These are phyloP conservation scores for Lasius platythorax DNA, from an alignment of 2,888 invertebrate genomes.

Conservation along the genomic window DNA sequence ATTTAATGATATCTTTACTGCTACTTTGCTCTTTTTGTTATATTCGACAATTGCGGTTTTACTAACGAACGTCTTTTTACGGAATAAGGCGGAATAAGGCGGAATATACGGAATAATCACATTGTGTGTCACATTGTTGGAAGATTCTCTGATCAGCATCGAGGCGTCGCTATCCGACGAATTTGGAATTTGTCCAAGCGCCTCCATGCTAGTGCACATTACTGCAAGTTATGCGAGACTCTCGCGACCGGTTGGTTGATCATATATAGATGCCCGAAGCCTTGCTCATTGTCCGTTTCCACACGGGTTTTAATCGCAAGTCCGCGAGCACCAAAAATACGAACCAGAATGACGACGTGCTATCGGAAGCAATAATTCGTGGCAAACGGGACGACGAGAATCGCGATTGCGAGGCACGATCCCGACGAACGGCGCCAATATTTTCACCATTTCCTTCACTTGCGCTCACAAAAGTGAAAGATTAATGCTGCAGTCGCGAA, in stretches of 20 bases:
- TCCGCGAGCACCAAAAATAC: slow-evolving; percentile 70
- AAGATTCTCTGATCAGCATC: slow-evolving; percentile 67
- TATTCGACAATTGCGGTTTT: not conserved
- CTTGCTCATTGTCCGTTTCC: slow-evolving; percentile 66
- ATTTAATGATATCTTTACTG: not conserved
- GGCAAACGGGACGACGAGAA: slow-evolving; percentile 35
- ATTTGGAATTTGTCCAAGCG: slow-evolving; percentile 76
- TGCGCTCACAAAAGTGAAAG: slow-evolving; percentile 32
- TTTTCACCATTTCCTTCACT: slow-evolving; percentile 45
- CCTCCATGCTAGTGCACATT: slow-evolving; percentile 47
- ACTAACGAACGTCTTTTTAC: not conserved
- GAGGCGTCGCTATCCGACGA: slow-evolving; percentile 76
- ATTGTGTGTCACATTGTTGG: not conserved
- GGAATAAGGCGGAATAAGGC: slow-evolving; percentile 16
- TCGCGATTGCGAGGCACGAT: slow-evolving; percentile 31
- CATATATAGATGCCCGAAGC: slow-evolving; percentile 67
- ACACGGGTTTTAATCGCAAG: slow-evolving; percentile 65
- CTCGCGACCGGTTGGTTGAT: slow-evolving; percentile 68
- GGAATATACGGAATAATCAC: not conserved
- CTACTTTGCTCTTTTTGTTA: not conserved
- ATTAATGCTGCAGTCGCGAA: slow-evolving; percentile 19
- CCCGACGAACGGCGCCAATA: slow-evolving; percentile 22
- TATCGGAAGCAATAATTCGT: slow-evolving; percentile 75
- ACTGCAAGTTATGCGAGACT: slow-evolving; percentile 75
- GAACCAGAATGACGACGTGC: slow-evolving; percentile 68